These are phyloP conservation scores for Astreopora myriophthalma DNA, from an alignment of 64 coral and sea anemone genomes.

Conservation along the genomic window DNA sequence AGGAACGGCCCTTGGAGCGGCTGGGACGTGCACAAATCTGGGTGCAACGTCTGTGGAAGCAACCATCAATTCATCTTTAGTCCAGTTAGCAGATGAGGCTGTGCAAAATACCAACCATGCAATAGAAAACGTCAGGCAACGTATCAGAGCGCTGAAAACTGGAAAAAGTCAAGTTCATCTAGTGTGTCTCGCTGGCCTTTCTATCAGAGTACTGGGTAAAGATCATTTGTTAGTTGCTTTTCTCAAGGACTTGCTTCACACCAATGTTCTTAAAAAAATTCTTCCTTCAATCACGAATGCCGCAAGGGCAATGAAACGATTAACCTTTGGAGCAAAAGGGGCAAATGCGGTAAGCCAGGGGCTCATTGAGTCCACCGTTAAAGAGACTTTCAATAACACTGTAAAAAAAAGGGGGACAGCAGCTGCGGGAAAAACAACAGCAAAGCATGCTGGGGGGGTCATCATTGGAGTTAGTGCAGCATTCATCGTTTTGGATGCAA, in stretches of 20 bases:
- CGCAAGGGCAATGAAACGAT: too few species aligned
- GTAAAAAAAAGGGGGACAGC: too few species aligned
- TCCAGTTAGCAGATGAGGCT: slow-evolving; percentile 2
- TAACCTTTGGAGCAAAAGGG: too few species aligned
- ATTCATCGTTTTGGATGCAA: not conserved
- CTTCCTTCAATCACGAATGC: not conserved
- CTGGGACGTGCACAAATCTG: not conserved
- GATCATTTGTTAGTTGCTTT: not conserved
- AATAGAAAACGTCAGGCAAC: not conserved
- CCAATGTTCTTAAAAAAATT: not conserved
- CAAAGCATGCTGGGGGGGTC: not conserved
- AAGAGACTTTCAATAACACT: too few species aligned
- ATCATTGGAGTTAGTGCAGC: not conserved
- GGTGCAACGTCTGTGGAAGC: not conserved
- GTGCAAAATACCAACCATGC: not conserved
- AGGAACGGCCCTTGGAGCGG: not conserved
- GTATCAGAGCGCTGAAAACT: not conserved
- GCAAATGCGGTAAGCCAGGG: too few species aligned
- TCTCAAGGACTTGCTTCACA: too few species aligned
- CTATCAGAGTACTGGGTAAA: not conserved
- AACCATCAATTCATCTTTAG: not conserved
- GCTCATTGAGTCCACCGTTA: too few species aligned
- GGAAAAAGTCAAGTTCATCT: not conserved
- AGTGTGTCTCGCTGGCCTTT: not conserved
- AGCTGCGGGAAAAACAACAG: too few species aligned